A percentile compares a stretch with the other conserved stretches of the same genome.
These are phyloP conservation scores for Drosophila bifasciata DNA, from an alignment of 1,140 invertebrate genomes.

Conservation along the genomic window DNA sequence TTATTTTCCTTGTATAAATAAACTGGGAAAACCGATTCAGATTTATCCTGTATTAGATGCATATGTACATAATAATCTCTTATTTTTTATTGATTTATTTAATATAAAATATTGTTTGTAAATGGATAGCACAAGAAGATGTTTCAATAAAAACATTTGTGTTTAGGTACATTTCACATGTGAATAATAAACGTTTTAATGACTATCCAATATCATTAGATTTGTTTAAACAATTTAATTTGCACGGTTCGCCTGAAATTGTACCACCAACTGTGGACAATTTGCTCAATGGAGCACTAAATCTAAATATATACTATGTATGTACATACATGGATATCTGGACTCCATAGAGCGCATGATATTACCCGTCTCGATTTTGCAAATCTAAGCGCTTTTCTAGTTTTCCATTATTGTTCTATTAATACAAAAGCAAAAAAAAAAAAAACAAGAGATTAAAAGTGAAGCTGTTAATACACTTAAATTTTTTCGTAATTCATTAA, in stretches of 20 bases:
- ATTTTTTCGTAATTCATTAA: not conserved
- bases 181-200: constrained; percentile 2
- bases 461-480: constrained; percentile 4
- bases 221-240: constrained; percentile 27
- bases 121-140: too few relatives aligned
- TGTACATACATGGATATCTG: constrained; percentile 26
- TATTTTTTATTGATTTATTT: too few relatives aligned
- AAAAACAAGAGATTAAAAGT: not conserved
- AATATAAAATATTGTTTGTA: too few relatives aligned
- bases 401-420: constrained; percentile 49
- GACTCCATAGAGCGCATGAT: constrained; percentile 37
- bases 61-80: too few relatives aligned
- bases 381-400: constrained; percentile 48
- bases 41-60: too few relatives aligned
- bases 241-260: constrained; percentile 31
- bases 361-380: constrained; percentile 38
- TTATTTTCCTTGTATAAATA: too few relatives aligned
- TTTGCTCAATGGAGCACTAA: constrained; percentile 44
- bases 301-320: constrained; percentile 32
- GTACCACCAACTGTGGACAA: constrained; percentile 27
- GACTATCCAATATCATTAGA: constrained; percentile 15
- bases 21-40: too few relatives aligned
- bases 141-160: too few relatives aligned
- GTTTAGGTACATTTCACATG: too few relatives aligned
- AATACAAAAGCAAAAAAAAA: not conserved